phyloP scores from a whole-genome alignment of 2,113 vertebrate genomes.

The Sphaerodactylus townsendi region DNA sequence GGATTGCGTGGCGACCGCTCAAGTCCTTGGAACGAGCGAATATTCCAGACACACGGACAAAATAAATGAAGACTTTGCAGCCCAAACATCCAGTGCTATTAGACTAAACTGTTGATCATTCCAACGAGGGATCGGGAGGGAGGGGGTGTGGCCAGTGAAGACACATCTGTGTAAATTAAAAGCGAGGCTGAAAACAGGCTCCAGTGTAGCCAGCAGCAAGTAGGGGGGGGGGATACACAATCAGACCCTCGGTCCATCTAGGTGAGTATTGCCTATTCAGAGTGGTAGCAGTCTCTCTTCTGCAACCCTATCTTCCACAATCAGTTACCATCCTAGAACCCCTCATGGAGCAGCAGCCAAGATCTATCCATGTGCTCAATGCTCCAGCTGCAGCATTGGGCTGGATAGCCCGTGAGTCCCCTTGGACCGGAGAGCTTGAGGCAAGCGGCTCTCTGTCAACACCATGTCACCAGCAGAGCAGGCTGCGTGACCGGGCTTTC shows the following conservation, averaged over 20 bases:
- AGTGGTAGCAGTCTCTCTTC: no score
- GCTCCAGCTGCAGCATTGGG: no score
- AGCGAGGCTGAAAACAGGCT: slow-evolving; percentile 44
- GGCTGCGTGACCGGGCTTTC: not conserved
- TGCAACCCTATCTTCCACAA: no score
- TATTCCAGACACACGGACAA: slow-evolving; percentile 71
- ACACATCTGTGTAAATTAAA: slow-evolving; percentile 67
- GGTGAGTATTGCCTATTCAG: no score
- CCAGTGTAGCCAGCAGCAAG: slow-evolving; percentile 40
- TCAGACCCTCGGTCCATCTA: no score
- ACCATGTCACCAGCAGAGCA: not conserved
- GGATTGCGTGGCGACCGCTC: slow-evolving; percentile 53
- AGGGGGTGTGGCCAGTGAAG: slow-evolving; percentile 50
- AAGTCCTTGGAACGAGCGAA: slow-evolving; percentile 62
- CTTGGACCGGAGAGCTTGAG: no score
- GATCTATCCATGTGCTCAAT: no score
- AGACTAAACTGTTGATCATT: slow-evolving; percentile 76
- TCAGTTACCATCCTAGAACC: no score
- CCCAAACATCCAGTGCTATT: slow-evolving; percentile 68
- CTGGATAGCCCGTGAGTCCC: no score
- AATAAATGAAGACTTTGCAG: slow-evolving; percentile 65
- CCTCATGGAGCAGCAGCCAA: no score
- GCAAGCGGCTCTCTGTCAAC: no score
- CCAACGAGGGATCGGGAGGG: slow-evolving; percentile 52
- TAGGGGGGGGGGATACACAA: not conserved